Base-by-base conservation (phyloP, 2,797 vertebrate species). In the Orientallactaga sibirica region DNA sequence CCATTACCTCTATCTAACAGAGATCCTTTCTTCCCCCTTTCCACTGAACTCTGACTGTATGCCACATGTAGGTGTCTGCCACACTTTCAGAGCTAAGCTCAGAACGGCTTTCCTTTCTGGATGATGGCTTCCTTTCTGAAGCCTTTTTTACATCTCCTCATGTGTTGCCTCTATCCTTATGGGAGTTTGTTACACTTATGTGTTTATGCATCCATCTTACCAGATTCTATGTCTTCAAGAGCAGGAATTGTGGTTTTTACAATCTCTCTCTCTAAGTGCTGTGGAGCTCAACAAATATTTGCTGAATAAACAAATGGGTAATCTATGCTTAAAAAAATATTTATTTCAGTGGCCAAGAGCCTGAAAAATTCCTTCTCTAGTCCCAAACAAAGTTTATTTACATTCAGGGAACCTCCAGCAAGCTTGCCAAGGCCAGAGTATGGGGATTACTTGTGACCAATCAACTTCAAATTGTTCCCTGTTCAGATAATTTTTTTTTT, bases 401-500 rank as follows among this genome's bases (percentile, higher is more conserved):
- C n/a, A 84, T 33, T 64, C 20, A 88, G 24, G 75, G 58, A 86
- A 84, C 70, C 37, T 88, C 58, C 18, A 81, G 18, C 16, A 79
- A 88, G 24, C 8, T 90, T 55, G 20, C 37, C 18, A 84, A 64
- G 5, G 55, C 37, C 48, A 96, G 37, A 19, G 2, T 73, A 74
- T 41, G 41, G 27, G 55, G 7, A 62, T 37, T 19, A 88, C 22
- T 88, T 83, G 58, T 68, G 67, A 74, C 58, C 8, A 88, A 66
- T 73, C 14, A 90, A 83, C 83, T 95, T 88, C 37, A 93, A 89
- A 64, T 74, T 74, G 61, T 87, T 33, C 41, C 58, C 52, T 52
- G 48, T 92, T 91, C 7, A 92, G 83, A 94, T 7, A 43, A 43
- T 33, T 58, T 68, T 93, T 48, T 7, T 48, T 48, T 48, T 5